Percentiles rank a stretch among this genome's conserved stretches.
These are phyloP conservation scores for Enoplosus armatus DNA, from an alignment of 2,797 vertebrate species.

Conservation along the genomic window DNA sequence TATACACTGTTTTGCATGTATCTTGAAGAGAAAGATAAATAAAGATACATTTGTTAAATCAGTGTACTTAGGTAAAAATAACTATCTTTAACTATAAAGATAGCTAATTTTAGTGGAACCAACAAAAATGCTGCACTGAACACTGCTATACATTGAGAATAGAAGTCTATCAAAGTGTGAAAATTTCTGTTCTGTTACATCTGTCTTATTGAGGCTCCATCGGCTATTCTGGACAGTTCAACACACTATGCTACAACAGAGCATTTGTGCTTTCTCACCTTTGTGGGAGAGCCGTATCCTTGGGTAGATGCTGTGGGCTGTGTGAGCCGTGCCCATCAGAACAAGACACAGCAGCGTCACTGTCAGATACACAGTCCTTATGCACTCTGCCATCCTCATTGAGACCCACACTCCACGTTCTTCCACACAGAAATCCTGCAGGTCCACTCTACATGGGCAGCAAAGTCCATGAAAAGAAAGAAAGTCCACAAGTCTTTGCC, in stretches of 20 bases:
- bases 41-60: background rate
- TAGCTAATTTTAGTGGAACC: background rate
- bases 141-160: background rate
- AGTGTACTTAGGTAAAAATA: background rate
- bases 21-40: background rate
- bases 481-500: constrained; percentile 41
- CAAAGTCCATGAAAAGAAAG: constrained; percentile 47
- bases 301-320: constrained; percentile 83
- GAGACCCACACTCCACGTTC: constrained; percentile 38
- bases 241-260: constrained; percentile 1
- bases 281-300: constrained; percentile 90
- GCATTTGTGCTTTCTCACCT: constrained; percentile 82
- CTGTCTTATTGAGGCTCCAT: constrained; percentile 34
- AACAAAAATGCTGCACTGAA: background rate
- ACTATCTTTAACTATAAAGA: no score
- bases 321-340: constrained; percentile 66
- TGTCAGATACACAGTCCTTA: constrained; percentile 61
- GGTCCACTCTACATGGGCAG: constrained; percentile 44
- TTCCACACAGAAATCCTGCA: constrained; percentile 49
- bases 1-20: background rate
- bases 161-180: background rate
- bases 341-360: constrained; percentile 73
- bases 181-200: constrained; percentile 21
- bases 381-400: constrained; percentile 74
- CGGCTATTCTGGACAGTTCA: constrained; percentile 26